Evolutionary conservation across 1,140 invertebrate genomes (phyloP), one percentile per base, ranked within the genome.

Genomic region (Penaeus vannamei): DNA sequence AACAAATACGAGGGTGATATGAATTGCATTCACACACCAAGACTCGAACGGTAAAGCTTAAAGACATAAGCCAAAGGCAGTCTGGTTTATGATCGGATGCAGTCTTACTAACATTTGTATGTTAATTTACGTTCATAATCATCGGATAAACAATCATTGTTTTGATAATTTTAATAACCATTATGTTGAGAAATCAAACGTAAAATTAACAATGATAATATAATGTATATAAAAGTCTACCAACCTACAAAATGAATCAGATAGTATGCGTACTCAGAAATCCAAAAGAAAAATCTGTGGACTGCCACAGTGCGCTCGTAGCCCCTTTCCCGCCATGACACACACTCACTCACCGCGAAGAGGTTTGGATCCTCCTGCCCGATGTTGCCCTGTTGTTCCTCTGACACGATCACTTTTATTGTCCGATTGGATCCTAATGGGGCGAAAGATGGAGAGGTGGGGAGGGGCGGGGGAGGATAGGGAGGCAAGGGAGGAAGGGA

Each of bases 391-490:
- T 85, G 84, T 85, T 85, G 84, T 76, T 85, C 36, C 84, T 77
- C n/a, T 53, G 46, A 76, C 66, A 26, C 82, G 84, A 85, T 85
- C 84, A 60, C 84, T 85, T 85, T 85, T 85, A 85, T 85, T 85
- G 84, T 85, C 61, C 84, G 84, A 85, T 85, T 85, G 84, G 66
- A 85, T 85, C 84, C 84, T 85, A 85, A 85, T 85, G 84, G 84
- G 66, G 32, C 59, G 69, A 59, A 53, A 77, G 84, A 85, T 59
- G 69, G 62, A 85, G 84, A n/a, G 59, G n/a, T 26, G 84, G 69
- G 17, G 23, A 69, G 8, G 64, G 69, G 53, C 17, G 84, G 69
- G 12, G 36, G 60, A 42, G 22, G 42, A 2, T 32, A 5, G 84
- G 84, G 26, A 66, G 76, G 76, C 46, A 81, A 64, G 46, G 76